phyloP scores from a whole-genome alignment of 2,888 invertebrate genomes.

The Zygothrica quintamaculata region DNA sequence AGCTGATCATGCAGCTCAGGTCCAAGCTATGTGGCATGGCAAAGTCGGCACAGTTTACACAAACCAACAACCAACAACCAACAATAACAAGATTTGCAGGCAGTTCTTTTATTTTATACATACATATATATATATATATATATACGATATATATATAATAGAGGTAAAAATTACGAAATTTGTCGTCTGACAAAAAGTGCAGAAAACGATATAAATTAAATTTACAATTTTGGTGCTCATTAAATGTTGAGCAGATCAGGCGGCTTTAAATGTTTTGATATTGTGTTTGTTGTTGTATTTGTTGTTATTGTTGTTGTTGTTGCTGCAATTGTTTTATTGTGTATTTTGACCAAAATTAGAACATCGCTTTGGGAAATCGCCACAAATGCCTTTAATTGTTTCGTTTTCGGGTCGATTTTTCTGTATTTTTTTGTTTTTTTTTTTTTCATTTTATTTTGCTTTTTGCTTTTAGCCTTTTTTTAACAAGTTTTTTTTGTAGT shows the following conservation, averaged over 20 bases:
- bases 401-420: slow-evolving; percentile 28
- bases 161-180: slow-evolving; percentile 70
- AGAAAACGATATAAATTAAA: slow-evolving; percentile 76
- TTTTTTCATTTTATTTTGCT: no score
- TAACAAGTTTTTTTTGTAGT: no score
- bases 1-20: slow-evolving; percentile 30
- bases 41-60: slow-evolving; percentile 74
- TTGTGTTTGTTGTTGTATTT: slow-evolving; percentile 26
- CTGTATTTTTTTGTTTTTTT: slow-evolving; percentile 10
- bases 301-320: slow-evolving; percentile 10
- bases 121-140: not conserved
- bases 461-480: no score
- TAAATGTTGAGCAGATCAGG: slow-evolving; percentile 55
- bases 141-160: no score
- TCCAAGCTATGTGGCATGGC: slow-evolving; percentile 38
- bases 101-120: slow-evolving; percentile 3
- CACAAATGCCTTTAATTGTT: slow-evolving; percentile 74
- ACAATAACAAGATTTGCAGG: slow-evolving; percentile 5
- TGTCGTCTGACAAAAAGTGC: slow-evolving; percentile 71
- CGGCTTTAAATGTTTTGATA: slow-evolving; percentile 55
- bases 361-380: slow-evolving; percentile 74
- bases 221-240: slow-evolving; percentile 74
- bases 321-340: slow-evolving; percentile 56
- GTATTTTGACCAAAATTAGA: slow-evolving; percentile 65
- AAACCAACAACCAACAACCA: slow-evolving; percentile 29